Evolutionary conservation across 1,140 invertebrate species (phyloP), one percentile per base, ranked within the genome.

Genomic region (Samia ricini): DNA sequence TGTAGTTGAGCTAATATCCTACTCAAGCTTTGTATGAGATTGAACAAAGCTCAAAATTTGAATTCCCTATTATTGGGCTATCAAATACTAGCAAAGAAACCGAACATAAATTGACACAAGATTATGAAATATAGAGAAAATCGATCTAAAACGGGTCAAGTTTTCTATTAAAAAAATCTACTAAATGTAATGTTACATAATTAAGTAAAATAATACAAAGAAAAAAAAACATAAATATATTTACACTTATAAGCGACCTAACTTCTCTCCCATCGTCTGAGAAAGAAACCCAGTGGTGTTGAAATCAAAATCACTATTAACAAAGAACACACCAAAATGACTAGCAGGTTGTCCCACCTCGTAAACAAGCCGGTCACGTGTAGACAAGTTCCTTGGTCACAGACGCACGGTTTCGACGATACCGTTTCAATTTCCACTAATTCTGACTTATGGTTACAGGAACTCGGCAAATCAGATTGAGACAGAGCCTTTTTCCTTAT

Each of bases 231-330:
- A 64, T 49, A 54, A 51, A 56, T 69, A 65, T 71, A 68, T 59
- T 77, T 77, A 71, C 61, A 63, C 70, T 77, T 73, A 72, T 54
- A 22, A 15, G 33, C 21, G n/a, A 15, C 18, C 33, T 63, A 69
- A 49, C 55, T 60, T 22, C 58, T 24, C 36, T 66, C 59, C 20
- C 23, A 26, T 24, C 66, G 51, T 2, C 33, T 49, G 1, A 68
- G 33, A 15, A 64, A 61, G 56, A 62, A 56, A 12, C 52, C 24
- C 1, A 69, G 20, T 2, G 63, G 68, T 19, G 61, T 33, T 0
- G 64, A 59, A 55, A 68, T 2, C 4, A 68, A 29, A 0, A 74
- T 49, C n/a, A 69, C 10, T 2, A 69, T 15, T 20, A 64, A 7
- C 42, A 63, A 62, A 20, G 58, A 57, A 24, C 63, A 64, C 10